These are phyloP conservation scores for Sarcophaga peregrina DNA, from an alignment of 1,140 invertebrate genomes.

Conservation along the genomic window DNA sequence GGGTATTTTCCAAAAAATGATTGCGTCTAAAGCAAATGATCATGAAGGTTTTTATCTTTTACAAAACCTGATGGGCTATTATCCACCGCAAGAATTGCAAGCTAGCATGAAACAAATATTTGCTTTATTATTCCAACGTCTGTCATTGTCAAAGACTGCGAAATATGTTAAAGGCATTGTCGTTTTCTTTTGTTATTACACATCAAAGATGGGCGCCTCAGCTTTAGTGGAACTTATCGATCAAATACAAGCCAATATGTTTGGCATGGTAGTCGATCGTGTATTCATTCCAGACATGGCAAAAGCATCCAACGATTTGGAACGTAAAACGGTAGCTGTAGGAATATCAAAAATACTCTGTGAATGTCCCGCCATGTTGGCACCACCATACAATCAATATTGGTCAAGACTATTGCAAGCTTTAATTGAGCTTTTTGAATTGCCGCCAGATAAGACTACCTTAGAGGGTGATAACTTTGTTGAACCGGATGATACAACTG, in stretches of 20 bases:
- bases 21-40: constrained; percentile 94
- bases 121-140: constrained; percentile 88
- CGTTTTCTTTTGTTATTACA: constrained; percentile 89
- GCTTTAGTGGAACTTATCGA: constrained; percentile 84
- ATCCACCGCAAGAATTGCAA: constrained; percentile 73
- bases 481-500: constrained; percentile 82
- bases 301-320: constrained; percentile 83
- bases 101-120: constrained; percentile 90
- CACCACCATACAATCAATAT: constrained; percentile 52
- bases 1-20: constrained; percentile 96
- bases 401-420: constrained; percentile 74
- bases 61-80: constrained; percentile 83
- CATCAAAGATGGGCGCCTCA: constrained; percentile 80
- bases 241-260: constrained; percentile 91
- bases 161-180: constrained; percentile 92
- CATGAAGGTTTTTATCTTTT: constrained; percentile 95
- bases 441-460: constrained; percentile 83
- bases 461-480: constrained; percentile 88
- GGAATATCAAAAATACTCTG: constrained; percentile 88
- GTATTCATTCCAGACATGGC: constrained; percentile 87
- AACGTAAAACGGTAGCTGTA: constrained; percentile 89
- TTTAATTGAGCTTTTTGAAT: constrained; percentile 87
- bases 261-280: constrained; percentile 92
- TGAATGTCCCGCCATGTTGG: constrained; percentile 72
- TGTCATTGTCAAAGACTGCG: constrained; percentile 92